Evolutionary conservation across 1,140 invertebrate species (phyloP).

Genomic region (Kradibia gibbosae): DNA sequence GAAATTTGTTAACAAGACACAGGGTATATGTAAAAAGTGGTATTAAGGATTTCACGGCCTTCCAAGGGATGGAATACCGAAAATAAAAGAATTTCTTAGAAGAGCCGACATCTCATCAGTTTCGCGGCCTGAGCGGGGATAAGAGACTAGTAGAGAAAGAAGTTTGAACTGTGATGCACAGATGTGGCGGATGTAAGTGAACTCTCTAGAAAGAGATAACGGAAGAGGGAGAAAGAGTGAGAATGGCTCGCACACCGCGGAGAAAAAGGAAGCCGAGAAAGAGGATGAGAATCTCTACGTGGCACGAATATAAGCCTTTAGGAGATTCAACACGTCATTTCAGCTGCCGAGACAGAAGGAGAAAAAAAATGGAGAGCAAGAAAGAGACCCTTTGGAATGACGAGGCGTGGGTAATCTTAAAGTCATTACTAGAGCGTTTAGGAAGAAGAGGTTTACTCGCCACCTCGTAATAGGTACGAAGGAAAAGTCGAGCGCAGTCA

Average conservation of each 20-base stretch:
- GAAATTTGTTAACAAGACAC: neutral
- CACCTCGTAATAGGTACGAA: neutral
- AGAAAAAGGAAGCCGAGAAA: neutral
- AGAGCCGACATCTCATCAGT: slow-evolving; percentile 38
- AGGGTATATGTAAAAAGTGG: neutral
- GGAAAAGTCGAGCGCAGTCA: neutral
- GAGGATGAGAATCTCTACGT: neutral
- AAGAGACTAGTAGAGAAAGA: slow-evolving; percentile 50
- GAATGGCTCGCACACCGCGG: neutral
- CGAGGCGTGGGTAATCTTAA: slow-evolving; percentile 48
- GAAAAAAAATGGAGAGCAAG: neutral
- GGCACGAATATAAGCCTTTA: slow-evolving; percentile 20
- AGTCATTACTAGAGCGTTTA: slow-evolving; percentile 39
- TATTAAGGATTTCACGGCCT: neutral
- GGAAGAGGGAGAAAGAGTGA: neutral
- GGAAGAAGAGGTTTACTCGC: slow-evolving; percentile 10
- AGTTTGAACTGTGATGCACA: slow-evolving; percentile 65
- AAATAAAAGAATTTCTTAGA: slow-evolving; percentile 50
- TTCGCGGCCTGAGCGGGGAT: slow-evolving; percentile 27
- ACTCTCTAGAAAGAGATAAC: neutral
- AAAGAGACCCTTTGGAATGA: slow-evolving; percentile 29
- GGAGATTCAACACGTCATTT: slow-evolving; percentile 42
- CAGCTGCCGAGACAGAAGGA: slow-evolving; percentile 16
- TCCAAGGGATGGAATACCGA: slow-evolving; percentile 34
- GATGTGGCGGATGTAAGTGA: slow-evolving; percentile 67